Percentiles rank a stretch among this genome's conserved stretches.
Conservation (phyloP, 2,888 invertebrate genomes). For the Julus scanicus region DNA sequence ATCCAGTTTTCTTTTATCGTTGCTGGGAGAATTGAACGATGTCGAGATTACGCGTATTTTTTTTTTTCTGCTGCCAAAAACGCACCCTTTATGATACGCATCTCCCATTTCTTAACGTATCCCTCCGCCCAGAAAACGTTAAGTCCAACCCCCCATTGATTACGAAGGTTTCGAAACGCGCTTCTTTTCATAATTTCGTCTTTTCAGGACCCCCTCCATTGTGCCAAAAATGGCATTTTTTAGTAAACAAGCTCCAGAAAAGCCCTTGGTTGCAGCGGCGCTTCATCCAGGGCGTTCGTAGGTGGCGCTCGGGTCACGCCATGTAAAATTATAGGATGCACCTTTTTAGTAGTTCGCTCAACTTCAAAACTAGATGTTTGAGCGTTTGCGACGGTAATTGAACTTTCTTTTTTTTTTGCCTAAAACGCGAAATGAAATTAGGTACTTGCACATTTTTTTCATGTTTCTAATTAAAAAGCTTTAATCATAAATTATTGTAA, state of each 20-base stretch:
- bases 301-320: background rate
- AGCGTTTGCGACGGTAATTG: background rate
- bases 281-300: background rate
- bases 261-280: background rate
- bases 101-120: constrained; percentile 30
- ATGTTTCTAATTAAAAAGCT: too few relatives aligned
- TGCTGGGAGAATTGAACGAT: constrained; percentile 24
- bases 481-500: too few relatives aligned
- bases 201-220: constrained; percentile 9
- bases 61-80: background rate
- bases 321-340: background rate
- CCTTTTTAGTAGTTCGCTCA: background rate
- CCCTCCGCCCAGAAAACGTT: background rate
- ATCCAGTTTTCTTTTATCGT: constrained; percentile 42
- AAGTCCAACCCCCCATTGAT: constrained; percentile 9
- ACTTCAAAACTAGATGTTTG: background rate
- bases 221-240: background rate
- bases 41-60: constrained; percentile 5
- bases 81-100: constrained; percentile 35
- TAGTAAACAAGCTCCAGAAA: background rate
- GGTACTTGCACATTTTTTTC: too few relatives aligned
- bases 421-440: too few relatives aligned
- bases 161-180: background rate
- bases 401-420: background rate
- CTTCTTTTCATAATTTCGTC: constrained; percentile 25